Percentiles rank a stretch among this genome's conserved stretches.
These are phyloP conservation scores for Calliopum simillimum DNA, from an alignment of 2,888 invertebrate species.

Conservation along the genomic window DNA sequence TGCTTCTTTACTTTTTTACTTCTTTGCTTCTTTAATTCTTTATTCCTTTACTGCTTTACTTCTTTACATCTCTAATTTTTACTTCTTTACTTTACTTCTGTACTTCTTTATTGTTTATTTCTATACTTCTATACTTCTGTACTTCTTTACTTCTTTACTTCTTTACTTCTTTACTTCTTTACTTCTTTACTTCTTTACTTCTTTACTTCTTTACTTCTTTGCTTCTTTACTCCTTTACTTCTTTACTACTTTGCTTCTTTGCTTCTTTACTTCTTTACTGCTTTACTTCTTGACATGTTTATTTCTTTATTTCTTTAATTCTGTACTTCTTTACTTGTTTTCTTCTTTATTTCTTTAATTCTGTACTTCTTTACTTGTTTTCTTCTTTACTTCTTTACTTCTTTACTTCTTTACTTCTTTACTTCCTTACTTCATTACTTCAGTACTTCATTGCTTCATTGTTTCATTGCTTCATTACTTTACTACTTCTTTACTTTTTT, in stretches of 20 bases:
- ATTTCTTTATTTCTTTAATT: not conserved
- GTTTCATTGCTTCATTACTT: too few species aligned
- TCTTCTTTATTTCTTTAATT: conserved; percentile 1
- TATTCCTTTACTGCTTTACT: not conserved
- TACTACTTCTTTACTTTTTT: too few species aligned
- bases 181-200: not conserved
- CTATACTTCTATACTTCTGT: too few species aligned
- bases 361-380: not conserved
- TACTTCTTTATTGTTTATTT: conserved; percentile 1
- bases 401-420: too few species aligned
- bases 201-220: not conserved
- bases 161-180: not conserved
- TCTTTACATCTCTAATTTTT: not conserved
- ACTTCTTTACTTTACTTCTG: not conserved
- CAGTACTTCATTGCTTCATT: too few species aligned
- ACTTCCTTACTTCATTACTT: too few species aligned
- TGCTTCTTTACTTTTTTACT: not conserved
- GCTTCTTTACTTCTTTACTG: not conserved
- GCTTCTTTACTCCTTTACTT: not conserved
- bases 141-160: not conserved
- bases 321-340: not conserved
- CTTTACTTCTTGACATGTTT: not conserved
- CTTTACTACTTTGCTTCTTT: not conserved
- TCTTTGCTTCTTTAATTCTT: not conserved
- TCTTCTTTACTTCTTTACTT: not conserved